Evolutionary conservation across 2,113 vertebrate species (phyloP), one percentile per base, ranked within the genome.

Genomic region (Antennarius striatus): DNA sequence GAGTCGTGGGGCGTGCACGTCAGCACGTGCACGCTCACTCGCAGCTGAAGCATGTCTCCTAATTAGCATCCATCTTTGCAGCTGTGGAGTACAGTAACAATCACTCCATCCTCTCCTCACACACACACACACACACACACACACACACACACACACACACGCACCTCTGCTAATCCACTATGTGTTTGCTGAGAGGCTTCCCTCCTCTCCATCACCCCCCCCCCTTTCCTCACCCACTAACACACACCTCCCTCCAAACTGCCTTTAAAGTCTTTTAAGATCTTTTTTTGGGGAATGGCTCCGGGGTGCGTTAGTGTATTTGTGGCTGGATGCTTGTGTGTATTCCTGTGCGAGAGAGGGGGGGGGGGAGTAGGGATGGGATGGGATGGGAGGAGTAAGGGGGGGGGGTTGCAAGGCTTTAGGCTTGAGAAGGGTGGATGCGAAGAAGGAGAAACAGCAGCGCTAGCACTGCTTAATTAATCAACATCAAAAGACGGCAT

Each of bases 401-500:
- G 67, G 49, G 67, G 70, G 60, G 55, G 68, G 61, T 79, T 85
- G 88, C 83, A 54, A 70, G 83, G 85, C 77, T 86, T 87, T 86
- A 81, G 74, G 73, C 62, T 60, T 56, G 59, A n/a, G 14, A 79
- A 64, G 74, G 62, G n/a, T 28, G 57, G 43, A 2, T n/a, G 62
- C 14, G 59, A 56, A 56, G 76, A 69, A 56, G 48, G 67, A 82
- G 81, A 89, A 92, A 87, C 82, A 80, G 92, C 91, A 79, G 78
- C 65, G 82, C 85, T 82, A 84, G 89, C 91, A 85, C 83, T 89
- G 87, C 89, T 90, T 93, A 91, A 93, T 93, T 92, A 92, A 90
- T 91, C 85, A 90, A 91, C 91, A 91, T 93, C 92, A 93, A 92
- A 93, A 89, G 89, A 84, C 86, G 57, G 78, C 89, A 92, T 92